Evolutionary conservation across 2,113 vertebrate genomes (phyloP).

Genomic region (Notechis scutatus): DNA sequence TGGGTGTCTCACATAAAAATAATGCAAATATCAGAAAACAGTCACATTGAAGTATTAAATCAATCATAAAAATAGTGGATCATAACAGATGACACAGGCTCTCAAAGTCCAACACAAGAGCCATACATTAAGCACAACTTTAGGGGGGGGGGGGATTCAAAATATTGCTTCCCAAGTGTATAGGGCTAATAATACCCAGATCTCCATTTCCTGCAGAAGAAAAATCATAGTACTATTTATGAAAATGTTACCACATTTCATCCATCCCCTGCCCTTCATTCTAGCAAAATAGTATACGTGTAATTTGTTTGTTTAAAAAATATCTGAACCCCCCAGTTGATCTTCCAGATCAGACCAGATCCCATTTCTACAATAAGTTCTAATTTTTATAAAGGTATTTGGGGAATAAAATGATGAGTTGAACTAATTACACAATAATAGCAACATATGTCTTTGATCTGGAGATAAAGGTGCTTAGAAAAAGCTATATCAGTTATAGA

Average conservation of each 20-base stretch:
- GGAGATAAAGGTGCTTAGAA: neutral
- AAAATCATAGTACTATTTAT: neutral
- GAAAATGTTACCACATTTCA: neutral
- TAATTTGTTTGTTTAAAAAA: neutral
- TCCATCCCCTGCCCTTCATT: neutral
- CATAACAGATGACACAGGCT: neutral
- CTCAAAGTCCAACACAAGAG: neutral
- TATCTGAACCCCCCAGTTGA: neutral
- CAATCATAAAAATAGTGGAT: neutral
- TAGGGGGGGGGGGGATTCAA: neutral
- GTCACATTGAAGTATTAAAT: neutral
- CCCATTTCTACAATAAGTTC: neutral
- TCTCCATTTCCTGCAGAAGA: neutral
- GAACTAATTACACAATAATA: neutral
- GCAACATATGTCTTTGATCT: neutral
- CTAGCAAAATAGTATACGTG: neutral
- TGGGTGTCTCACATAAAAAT: neutral
- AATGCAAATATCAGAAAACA: neutral
- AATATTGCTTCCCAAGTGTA: neutral
- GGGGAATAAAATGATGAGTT: neutral
- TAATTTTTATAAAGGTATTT: neutral
- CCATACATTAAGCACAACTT: neutral
- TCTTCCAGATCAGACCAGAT: neutral
- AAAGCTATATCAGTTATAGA: neutral
- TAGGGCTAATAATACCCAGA: neutral